phyloP scores from a whole-genome alignment of 2,797 vertebrate genomes.

The Propithecus perrieri region DNA sequence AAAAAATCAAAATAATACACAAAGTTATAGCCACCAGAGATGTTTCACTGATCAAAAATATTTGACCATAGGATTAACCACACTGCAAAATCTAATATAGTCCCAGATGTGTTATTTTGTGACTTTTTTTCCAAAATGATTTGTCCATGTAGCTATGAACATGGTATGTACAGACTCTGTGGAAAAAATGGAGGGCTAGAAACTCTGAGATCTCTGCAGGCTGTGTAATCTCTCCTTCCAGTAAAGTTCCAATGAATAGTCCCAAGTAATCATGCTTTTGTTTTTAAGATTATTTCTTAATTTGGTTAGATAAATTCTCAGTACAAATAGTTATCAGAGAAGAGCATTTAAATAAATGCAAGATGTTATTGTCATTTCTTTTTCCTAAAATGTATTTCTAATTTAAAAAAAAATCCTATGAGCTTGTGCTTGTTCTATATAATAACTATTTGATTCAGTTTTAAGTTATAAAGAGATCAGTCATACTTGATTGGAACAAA shows the following conservation, averaged over 20 bases:
- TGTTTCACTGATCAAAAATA: neutral
- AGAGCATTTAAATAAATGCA: neutral
- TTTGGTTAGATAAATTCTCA: neutral
- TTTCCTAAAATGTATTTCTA: neutral
- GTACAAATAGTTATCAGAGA: neutral
- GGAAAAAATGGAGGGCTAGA: neutral
- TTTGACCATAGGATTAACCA: neutral
- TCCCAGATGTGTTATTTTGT: neutral
- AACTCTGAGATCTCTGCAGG: neutral
- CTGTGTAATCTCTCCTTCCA: neutral
- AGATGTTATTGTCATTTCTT: neutral
- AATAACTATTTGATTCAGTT: neutral
- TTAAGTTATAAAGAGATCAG: neutral
- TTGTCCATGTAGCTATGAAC: neutral
- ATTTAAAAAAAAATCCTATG: neutral
- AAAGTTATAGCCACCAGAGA: neutral
- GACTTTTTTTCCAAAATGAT: neutral
- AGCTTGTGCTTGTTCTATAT: neutral
- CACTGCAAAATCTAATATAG: neutral
- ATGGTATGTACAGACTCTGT: neutral
- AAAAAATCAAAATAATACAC: neutral
- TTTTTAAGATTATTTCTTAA: constrained; percentile 16
- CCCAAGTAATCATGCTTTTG: neutral
- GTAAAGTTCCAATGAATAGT: neutral
- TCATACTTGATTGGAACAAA: neutral